phyloP scores from a whole-genome alignment of 1,140 invertebrate species.

The Wasmannia auropunctata region DNA sequence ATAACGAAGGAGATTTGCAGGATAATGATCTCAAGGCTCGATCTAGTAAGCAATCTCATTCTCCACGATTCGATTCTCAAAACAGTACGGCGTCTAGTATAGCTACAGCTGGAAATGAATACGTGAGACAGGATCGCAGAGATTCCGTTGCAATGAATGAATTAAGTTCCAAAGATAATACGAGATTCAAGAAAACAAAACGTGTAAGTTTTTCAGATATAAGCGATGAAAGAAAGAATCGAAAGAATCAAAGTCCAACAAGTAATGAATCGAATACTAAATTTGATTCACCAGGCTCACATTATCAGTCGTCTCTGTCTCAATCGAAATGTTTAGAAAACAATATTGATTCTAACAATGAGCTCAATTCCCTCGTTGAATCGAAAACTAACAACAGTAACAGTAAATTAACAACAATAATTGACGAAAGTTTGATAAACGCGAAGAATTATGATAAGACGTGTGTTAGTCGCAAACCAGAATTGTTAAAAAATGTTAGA shows the following conservation, averaged over 20 bases:
- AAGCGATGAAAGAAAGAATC: background rate
- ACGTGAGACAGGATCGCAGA: no score
- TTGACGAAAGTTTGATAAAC: background rate
- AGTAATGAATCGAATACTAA: background rate
- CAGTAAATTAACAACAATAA: background rate
- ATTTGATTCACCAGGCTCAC: background rate
- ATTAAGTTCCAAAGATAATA: background rate
- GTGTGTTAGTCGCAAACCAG: background rate
- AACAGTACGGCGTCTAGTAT: background rate
- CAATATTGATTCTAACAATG: background rate
- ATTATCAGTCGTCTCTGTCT: background rate
- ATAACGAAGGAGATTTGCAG: background rate
- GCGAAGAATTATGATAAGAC: background rate
- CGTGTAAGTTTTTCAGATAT: no score
- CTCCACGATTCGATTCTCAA: background rate
- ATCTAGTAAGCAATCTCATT: background rate
- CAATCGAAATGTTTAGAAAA: background rate
- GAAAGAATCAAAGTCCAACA: background rate
- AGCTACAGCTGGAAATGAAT: background rate
- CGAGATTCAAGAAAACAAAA: background rate
- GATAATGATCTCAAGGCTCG: background rate
- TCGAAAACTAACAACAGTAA: background rate
- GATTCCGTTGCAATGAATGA: background rate
- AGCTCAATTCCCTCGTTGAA: background rate
- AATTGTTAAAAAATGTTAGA: slow-evolving; percentile 1